Percentiles rank a stretch among this genome's conserved stretches.
phyloP scores from a whole-genome alignment of 2,113 vertebrate genomes.

The Aegotheles bennettii region DNA sequence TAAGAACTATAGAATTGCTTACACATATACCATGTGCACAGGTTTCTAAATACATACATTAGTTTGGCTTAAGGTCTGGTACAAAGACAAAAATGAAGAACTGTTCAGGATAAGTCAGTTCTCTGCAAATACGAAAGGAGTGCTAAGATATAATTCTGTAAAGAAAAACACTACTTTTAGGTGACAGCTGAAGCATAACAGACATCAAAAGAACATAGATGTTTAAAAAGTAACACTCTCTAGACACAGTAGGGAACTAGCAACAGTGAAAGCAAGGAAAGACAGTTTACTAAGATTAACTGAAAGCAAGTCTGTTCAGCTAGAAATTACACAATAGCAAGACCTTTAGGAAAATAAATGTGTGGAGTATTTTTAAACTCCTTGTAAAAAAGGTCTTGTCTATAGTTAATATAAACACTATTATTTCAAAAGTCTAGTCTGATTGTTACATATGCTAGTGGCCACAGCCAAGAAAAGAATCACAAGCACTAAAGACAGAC shows the following conservation, averaged over 20 bases:
- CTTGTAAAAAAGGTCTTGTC: background rate
- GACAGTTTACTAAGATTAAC: background rate
- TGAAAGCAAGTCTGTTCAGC: background rate
- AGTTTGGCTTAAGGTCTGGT: background rate
- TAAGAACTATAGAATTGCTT: background rate
- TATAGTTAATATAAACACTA: background rate
- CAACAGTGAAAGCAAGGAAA: background rate
- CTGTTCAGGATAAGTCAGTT: background rate
- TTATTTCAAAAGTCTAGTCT: background rate
- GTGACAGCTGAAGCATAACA: background rate
- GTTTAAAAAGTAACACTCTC: background rate
- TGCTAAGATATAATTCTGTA: background rate
- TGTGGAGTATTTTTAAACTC: background rate
- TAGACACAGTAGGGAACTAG: background rate
- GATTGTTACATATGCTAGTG: background rate
- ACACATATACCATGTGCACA: background rate
- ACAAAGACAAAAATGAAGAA: background rate
- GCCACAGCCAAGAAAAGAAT: background rate
- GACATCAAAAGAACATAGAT: background rate
- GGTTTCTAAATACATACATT: background rate
- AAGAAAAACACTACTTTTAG: background rate
- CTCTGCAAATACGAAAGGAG: background rate
- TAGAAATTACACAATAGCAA: background rate
- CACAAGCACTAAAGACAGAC: accelerated
- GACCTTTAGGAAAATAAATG: background rate